A percentile compares a stretch with the other conserved stretches of the same genome.
Evolutionary conservation across 2,113 vertebrate genomes (phyloP).

Genomic region (Kryptolebias marmoratus): DNA sequence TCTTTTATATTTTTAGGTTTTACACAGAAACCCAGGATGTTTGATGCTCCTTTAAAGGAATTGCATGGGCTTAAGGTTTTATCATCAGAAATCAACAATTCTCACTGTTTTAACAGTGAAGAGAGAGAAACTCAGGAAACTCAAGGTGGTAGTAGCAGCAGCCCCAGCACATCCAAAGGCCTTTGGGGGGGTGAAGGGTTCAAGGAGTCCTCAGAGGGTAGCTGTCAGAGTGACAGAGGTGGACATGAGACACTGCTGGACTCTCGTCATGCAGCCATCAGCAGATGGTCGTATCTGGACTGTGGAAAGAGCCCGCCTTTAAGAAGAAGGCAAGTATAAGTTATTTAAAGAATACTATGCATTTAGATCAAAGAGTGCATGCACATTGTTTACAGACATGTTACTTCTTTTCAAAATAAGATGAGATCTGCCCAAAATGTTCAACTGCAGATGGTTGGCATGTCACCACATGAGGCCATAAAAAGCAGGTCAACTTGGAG

Average conservation of each 20-base stretch:
- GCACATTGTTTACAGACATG: conserved; percentile 1
- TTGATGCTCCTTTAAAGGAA: conserved; percentile 71
- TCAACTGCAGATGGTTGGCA: conserved; percentile 5
- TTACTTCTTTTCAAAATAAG: conserved; percentile 1
- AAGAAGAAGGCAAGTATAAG: conserved; percentile 66
- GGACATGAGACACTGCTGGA: conserved; percentile 67
- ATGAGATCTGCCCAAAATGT: neutral
- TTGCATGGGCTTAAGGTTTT: conserved; percentile 44
- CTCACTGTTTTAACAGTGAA: conserved; percentile 50
- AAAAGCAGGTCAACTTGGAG: conserved; percentile 7
- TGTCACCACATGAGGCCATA: neutral
- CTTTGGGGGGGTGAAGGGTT: conserved; percentile 54
- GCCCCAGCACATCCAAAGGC: conserved; percentile 36
- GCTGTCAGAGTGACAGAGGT: conserved; percentile 66
- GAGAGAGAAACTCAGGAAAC: conserved; percentile 50
- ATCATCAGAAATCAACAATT: conserved; percentile 49
- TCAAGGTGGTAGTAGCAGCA: conserved; percentile 10
- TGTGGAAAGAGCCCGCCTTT: conserved; percentile 46
- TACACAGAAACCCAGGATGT: conserved; percentile 69
- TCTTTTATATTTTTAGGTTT: conserved; percentile 65
- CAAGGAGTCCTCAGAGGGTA: conserved; percentile 54
- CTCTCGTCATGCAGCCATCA: conserved; percentile 30
- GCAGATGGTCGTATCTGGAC: conserved; percentile 36
- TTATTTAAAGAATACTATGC: neutral
- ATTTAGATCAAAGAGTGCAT: neutral